A percentile compares a stretch with the other conserved stretches of the same genome.
These are phyloP conservation scores for Paramacrobiotus metropolitanus DNA, from an alignment of 1,140 invertebrate genomes.

Conservation along the genomic window DNA sequence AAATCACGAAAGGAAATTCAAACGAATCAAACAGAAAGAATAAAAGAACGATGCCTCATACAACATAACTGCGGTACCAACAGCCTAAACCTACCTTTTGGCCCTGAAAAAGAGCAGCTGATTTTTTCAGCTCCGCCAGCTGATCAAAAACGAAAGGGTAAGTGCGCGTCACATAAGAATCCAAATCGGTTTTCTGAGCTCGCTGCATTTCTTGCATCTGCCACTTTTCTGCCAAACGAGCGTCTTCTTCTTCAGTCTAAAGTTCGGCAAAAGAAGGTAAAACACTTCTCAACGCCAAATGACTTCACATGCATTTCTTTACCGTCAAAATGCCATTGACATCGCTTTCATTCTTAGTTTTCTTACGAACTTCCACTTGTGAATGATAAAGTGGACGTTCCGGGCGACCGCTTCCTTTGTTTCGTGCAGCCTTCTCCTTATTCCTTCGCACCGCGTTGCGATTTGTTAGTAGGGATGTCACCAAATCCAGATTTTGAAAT, in stretches of 20 bases:
- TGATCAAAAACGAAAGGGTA: conserved; percentile 5
- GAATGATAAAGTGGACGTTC: background rate
- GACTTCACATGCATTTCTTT: background rate
- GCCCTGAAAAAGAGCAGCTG: conserved; percentile 3
- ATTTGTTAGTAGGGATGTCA: background rate
- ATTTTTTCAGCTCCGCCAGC: background rate
- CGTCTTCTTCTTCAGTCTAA: background rate
- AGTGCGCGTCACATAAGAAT: background rate
- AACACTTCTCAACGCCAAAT: background rate
- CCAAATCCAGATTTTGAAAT: background rate
- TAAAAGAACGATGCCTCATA: background rate
- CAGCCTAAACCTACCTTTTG: background rate
- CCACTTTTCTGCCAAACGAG: background rate
- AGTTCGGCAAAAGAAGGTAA: background rate
- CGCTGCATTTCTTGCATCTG: background rate
- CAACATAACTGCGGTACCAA: background rate
- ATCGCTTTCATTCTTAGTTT: background rate
- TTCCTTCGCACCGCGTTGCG: background rate
- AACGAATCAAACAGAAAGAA: background rate
- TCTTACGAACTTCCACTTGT: background rate
- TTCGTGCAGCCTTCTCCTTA: background rate
- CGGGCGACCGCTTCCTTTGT: background rate
- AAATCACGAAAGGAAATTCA: background rate
- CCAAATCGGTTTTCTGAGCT: background rate
- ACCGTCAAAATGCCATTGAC: background rate